Base-by-base conservation (phyloP, 2,797 vertebrate species). In the Sebastes variabilis region DNA sequence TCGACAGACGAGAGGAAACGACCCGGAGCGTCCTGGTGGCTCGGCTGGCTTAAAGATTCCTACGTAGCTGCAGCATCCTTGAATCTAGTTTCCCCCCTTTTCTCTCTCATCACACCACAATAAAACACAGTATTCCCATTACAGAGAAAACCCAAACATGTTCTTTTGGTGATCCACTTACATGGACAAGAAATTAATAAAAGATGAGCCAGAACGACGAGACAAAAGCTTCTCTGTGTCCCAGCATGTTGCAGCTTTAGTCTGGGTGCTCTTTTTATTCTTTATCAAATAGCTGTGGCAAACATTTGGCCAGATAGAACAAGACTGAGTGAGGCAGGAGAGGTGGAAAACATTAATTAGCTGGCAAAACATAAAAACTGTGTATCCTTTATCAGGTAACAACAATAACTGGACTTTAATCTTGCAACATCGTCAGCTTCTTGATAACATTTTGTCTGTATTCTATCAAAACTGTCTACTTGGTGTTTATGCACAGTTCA, bases 171-270 rank as follows among this genome's bases (percentile, higher is more conserved):
- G 72, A 78, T 78, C 52, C 78, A 62, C 82, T 84, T 73, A 82
- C 60, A 77, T 8, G 52, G 68, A 77, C 56, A 69, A 83, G 73
- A 60, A 79, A 81, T 89, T 18, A 86, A 84, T 88, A 84, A 90
- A 87, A 77, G 49, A 90, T 77, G 79, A 82, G 52, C 54, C 69
- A 36, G 59, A 81, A 66, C 64, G 30, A 64, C 64, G 46, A 82
- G 76, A 79, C 71, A 76, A 80, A 82, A 83, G 83, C 84, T 79
- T 77, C 62, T 84, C 38, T 38, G 61, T 74, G 38, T 79, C 30
- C 49, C 72, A n/a, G 66, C 60, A 55, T 71, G 75, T 66, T 77
- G 58, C 46, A 49, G 8, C 8, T 42, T 14, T 42, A 42, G 38
- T 42, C 38, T 42, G 38, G 38, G 38, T 42, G 38, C 38, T 20